A percentile compares a stretch with the other conserved stretches of the same genome.
Evolutionary conservation across 1,140 invertebrate genomes (phyloP).

Genomic region (Trinorchestia longiramus): DNA sequence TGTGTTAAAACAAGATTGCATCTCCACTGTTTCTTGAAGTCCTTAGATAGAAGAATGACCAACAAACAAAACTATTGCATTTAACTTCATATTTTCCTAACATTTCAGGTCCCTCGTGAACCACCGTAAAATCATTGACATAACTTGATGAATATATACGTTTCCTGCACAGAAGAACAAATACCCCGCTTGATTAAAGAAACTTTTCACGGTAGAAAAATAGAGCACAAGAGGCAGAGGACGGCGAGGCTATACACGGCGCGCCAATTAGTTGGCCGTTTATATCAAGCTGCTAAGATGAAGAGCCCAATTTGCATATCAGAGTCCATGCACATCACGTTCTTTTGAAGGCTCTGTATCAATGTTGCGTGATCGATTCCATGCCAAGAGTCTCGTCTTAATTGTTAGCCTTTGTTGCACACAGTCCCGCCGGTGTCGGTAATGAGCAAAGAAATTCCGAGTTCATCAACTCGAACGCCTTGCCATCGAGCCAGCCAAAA

Average conservation of each 20-base stretch:
- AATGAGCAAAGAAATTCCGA: constrained; percentile 43
- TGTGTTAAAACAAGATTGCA: not conserved
- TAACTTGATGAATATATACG: not conserved
- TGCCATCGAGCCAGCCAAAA: not conserved
- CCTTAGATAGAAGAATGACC: not conserved
- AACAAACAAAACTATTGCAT: not conserved
- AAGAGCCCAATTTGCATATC: constrained; percentile 52
- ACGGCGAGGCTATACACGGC: not conserved
- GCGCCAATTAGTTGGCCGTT: constrained; percentile 53
- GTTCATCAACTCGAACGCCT: constrained; percentile 38
- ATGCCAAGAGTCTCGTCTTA: constrained; percentile 48
- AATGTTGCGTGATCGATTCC: constrained; percentile 55
- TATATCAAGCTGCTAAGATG: constrained; percentile 50
- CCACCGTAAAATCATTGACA: not conserved
- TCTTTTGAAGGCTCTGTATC: constrained; percentile 48
- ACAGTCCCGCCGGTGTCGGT: constrained; percentile 35
- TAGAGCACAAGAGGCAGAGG: not conserved
- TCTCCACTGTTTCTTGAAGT: not conserved
- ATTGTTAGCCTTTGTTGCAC: constrained; percentile 52
- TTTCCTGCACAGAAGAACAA: not conserved
- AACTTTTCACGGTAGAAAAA: not conserved
- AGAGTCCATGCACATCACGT: constrained; percentile 45
- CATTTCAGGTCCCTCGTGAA: not conserved
- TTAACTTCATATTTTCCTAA: not conserved
- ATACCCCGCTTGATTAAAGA: not conserved